phyloP scores from a whole-genome alignment of 2,888 invertebrate species.

The Phyllotreta striolata region DNA sequence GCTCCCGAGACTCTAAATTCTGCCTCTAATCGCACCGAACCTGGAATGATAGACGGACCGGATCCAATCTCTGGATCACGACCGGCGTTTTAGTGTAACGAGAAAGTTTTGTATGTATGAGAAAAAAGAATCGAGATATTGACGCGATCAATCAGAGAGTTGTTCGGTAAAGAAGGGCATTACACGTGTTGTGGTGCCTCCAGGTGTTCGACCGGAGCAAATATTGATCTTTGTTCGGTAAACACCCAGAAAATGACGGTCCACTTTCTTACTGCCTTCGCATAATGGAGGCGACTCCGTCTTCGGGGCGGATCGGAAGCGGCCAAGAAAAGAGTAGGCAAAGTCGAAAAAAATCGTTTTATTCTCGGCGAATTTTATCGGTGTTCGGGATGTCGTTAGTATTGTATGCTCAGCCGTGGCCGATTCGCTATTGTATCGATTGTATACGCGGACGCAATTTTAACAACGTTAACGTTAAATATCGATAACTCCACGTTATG shows the following conservation, averaged over 20 bases:
- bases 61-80: background rate
- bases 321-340: slow-evolving; percentile 21
- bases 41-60: slow-evolving; percentile 15
- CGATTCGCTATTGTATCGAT: background rate
- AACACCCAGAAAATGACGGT: slow-evolving; percentile 15
- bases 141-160: slow-evolving; percentile 2
- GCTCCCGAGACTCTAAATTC: slow-evolving; percentile 45
- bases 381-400: slow-evolving; percentile 39
- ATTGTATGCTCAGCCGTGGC: slow-evolving; percentile 22
- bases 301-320: slow-evolving; percentile 19
- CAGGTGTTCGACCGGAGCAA: slow-evolving; percentile 17
- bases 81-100: slow-evolving; percentile 2
- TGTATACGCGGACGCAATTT: background rate
- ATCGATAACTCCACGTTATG: no score
- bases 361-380: slow-evolving; percentile 30
- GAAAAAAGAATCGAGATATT: no score
- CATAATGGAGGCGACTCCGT: background rate
- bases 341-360: slow-evolving; percentile 31
- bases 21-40: slow-evolving; percentile 30
- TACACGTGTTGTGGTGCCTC: slow-evolving; percentile 16
- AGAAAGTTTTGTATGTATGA: no score
- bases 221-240: slow-evolving; percentile 18
- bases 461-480: no score
- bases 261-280: slow-evolving; percentile 6
- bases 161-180: slow-evolving; percentile 2